A percentile compares a stretch with the other conserved stretches of the same genome.
Conservation (phyloP, 2,797 vertebrate genomes). For the Cetoscarus ocellatus region DNA sequence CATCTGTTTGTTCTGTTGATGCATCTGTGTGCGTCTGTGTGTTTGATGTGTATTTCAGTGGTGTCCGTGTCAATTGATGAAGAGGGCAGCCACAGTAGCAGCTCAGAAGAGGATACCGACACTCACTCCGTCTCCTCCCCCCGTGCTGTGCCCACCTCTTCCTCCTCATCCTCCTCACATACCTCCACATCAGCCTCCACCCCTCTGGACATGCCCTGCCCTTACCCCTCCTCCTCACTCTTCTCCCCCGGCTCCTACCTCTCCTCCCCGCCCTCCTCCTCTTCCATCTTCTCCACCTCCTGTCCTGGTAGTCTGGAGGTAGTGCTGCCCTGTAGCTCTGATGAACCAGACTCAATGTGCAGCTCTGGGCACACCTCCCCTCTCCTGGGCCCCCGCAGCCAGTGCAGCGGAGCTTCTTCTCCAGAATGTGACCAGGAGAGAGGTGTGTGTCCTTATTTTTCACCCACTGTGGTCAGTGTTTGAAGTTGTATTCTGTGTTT, state of each 20-base stretch:
- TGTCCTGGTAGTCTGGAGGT: conserved; percentile 85
- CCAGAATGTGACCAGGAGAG: conserved; percentile 95
- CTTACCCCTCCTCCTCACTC: conserved; percentile 48
- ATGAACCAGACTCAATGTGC: conserved; percentile 81
- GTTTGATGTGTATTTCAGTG: conserved; percentile 86
- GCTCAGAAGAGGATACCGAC: conserved; percentile 92
- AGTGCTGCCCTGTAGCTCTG: conserved; percentile 77
- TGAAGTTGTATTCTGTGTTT: background rate
- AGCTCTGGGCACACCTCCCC: conserved; percentile 89
- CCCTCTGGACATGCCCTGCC: conserved; percentile 77
- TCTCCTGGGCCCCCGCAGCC: conserved; percentile 92
- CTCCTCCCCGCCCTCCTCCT: conserved; percentile 44
- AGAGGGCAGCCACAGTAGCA: conserved; percentile 86
- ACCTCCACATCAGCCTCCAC: conserved; percentile 60
- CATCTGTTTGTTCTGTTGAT: conserved; percentile 3
- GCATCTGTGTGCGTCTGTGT: conserved; percentile 66
- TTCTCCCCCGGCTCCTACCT: conserved; percentile 61
- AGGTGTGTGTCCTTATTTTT: conserved; percentile 83
- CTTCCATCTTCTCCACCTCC: conserved; percentile 70
- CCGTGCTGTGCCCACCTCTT: conserved; percentile 74
- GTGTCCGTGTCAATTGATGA: conserved; percentile 94
- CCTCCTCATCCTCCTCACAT: conserved; percentile 44
- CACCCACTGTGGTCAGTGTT: background rate
- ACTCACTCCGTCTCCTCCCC: conserved; percentile 82
- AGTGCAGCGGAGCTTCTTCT: conserved; percentile 97